Conservation (phyloP, 2,888 invertebrate species). For the Acleris emargana region DNA sequence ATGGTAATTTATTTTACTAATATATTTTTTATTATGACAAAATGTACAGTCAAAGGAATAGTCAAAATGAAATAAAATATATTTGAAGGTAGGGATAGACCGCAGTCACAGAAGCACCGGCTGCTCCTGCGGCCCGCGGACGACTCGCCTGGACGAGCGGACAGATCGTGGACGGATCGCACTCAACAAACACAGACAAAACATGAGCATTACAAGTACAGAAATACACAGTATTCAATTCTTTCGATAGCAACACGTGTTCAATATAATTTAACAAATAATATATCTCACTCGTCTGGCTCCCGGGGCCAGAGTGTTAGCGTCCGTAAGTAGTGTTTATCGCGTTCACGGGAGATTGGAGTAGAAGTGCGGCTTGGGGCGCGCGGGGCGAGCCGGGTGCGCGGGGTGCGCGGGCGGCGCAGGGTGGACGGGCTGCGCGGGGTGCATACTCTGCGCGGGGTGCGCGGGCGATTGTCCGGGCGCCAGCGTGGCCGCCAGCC, state of each 20-base stretch:
- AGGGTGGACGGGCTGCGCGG: slow-evolving; percentile 12
- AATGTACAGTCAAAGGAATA: not conserved
- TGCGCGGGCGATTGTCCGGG: slow-evolving; percentile 11
- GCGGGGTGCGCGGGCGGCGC: slow-evolving; percentile 1
- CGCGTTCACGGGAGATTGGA: slow-evolving; percentile 52
- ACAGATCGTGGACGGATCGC: slow-evolving; percentile 69
- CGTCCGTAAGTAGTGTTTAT: not conserved
- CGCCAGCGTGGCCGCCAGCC: slow-evolving; percentile 12
- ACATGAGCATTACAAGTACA: slow-evolving; percentile 18
- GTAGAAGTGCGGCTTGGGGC: slow-evolving; percentile 42
- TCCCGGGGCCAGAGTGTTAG: not conserved
- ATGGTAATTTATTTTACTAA: slow-evolving; percentile 14
- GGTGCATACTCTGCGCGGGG: slow-evolving; percentile 12
- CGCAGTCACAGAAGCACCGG: not conserved
- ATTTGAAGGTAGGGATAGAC: slow-evolving; percentile 14
- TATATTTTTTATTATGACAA: slow-evolving; percentile 4
- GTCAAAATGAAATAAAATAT: not conserved
- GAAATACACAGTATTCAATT: slow-evolving; percentile 37
- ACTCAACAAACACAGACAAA: slow-evolving; percentile 52
- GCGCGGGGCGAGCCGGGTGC: slow-evolving; percentile 11
- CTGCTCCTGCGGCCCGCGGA: not conserved
- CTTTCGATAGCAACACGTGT: slow-evolving; percentile 12
- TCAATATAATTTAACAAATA: slow-evolving; percentile 26
- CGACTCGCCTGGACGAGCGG: slow-evolving; percentile 40
- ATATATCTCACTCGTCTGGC: slow-evolving; percentile 18